Evolutionary conservation across 37 sponge, comb jelly and placozoan genomes (phyloP).

Genomic region (Halichondria panicea): DNA sequence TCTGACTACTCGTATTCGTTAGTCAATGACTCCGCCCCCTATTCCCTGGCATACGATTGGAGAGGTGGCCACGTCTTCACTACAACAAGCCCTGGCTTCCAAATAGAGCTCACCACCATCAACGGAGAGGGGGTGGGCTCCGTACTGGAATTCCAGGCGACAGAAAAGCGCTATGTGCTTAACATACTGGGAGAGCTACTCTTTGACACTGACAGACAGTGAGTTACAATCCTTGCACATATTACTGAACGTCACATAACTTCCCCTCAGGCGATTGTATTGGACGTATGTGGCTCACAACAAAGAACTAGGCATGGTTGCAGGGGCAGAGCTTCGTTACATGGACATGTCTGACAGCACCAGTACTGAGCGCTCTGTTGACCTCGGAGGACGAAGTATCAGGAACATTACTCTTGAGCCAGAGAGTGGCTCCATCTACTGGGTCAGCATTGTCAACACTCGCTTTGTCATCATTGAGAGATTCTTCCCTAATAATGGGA

Average conservation of each 20-base stretch:
- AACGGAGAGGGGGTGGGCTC: constrained; percentile 21
- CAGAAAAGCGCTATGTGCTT: neutral
- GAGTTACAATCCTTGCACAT: no score
- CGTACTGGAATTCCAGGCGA: neutral
- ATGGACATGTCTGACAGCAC: neutral
- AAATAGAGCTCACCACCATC: constrained; percentile 16
- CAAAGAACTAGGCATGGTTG: no score
- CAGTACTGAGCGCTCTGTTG: neutral
- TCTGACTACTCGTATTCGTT: neutral
- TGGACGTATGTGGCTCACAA: no score
- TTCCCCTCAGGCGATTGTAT: no score
- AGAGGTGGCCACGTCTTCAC: constrained; percentile 30
- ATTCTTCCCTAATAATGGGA: neutral
- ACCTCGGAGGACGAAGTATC: neutral
- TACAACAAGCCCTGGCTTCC: constrained; percentile 17
- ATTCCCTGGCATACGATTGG: constrained; percentile 53
- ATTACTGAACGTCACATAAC: no score
- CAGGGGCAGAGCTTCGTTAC: neutral
- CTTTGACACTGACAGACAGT: constrained; percentile 12
- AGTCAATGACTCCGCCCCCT: constrained; percentile 1
- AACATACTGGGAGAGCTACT: constrained; percentile 6
- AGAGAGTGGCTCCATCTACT: neutral
- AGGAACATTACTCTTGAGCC: neutral
- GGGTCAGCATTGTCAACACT: neutral
- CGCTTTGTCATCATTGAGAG: neutral